Percentiles rank a stretch among this genome's conserved stretches.
Evolutionary conservation across 2,888 invertebrate species (phyloP).

Genomic region (Drosophila dives): DNA sequence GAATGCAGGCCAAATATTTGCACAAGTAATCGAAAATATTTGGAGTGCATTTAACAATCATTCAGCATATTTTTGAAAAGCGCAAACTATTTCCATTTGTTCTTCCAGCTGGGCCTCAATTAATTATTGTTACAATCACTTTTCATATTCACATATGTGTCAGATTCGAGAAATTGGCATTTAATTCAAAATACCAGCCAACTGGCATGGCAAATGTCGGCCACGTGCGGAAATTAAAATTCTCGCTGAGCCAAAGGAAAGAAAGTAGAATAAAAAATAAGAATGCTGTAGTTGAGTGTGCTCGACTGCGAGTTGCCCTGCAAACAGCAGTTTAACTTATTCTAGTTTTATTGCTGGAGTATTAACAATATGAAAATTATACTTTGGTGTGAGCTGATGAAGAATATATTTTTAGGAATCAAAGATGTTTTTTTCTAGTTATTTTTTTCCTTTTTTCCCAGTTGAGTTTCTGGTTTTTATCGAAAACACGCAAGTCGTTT

Average conservation of each 20-base stretch:
- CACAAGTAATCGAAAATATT: conserved; percentile 61
- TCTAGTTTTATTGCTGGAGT: background rate
- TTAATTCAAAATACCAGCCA: conserved; percentile 29
- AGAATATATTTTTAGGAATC: background rate
- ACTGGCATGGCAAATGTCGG: conserved; percentile 41
- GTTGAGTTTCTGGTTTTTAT: background rate
- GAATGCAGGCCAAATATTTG: conserved; percentile 53
- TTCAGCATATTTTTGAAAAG: conserved; percentile 17
- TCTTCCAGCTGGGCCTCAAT: conserved; percentile 34
- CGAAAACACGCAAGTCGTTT: conserved; percentile 6
- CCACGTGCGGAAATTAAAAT: conserved; percentile 75
- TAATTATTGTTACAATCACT: conserved; percentile 28
- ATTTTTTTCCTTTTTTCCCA: background rate
- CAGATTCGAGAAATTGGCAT: conserved; percentile 13
- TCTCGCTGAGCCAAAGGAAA: conserved; percentile 51
- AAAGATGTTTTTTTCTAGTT: background rate
- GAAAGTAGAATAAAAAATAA: conserved; percentile 18
- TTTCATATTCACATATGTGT: conserved; percentile 13
- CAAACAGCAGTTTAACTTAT: background rate
- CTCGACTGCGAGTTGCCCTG: background rate
- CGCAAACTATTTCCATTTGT: conserved; percentile 23
- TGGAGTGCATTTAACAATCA: conserved; percentile 46
- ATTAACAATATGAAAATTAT: background rate
- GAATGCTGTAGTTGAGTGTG: background rate
- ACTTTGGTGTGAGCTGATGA: background rate